A percentile compares a stretch with the other conserved stretches of the same genome.
These are phyloP conservation scores for Dicrostonyx torquatus DNA, from an alignment of 2,797 vertebrate species.

Conservation along the genomic window DNA sequence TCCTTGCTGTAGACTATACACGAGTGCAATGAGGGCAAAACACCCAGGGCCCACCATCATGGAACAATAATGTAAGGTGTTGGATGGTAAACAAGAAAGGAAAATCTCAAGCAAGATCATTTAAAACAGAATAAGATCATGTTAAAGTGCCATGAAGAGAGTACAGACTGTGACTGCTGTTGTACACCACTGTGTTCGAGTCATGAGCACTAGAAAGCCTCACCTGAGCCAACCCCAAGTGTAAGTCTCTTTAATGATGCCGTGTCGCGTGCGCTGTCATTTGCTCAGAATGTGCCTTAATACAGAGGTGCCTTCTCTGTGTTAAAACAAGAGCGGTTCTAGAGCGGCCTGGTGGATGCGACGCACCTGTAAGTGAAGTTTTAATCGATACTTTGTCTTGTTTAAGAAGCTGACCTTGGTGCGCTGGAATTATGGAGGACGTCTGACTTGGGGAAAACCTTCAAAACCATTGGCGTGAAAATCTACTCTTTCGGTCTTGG, in stretches of 20 bases:
- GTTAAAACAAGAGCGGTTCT: conserved; percentile 15
- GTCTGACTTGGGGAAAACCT: conserved; percentile 89
- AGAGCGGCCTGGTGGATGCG: conserved; percentile 27
- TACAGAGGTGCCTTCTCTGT: not conserved
- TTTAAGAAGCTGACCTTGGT: conserved; percentile 92
- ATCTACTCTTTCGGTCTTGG: conserved; percentile 96
- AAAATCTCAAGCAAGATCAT: not conserved
- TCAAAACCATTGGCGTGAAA: conserved; percentile 91
- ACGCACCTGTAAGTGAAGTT: conserved; percentile 29
- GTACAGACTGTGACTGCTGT: not conserved
- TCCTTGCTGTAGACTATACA: not conserved
- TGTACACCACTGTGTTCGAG: conserved; percentile 5
- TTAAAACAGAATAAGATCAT: conserved; percentile 38
- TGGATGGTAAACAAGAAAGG: conserved; percentile 8
- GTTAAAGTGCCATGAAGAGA: conserved; percentile 1
- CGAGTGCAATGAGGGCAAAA: not conserved
- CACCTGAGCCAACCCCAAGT: conserved; percentile 24
- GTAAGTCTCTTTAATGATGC: not conserved
- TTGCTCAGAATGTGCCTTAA: no score
- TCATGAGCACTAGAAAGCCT: conserved; percentile 28
- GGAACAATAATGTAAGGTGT: not conserved
- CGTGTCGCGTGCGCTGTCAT: not conserved
- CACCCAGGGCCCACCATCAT: not conserved
- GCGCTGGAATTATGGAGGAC: conserved; percentile 92
- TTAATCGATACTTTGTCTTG: conserved; percentile 77